phyloP scores from a whole-genome alignment of 2,888 invertebrate species.

The Bibio marci region DNA sequence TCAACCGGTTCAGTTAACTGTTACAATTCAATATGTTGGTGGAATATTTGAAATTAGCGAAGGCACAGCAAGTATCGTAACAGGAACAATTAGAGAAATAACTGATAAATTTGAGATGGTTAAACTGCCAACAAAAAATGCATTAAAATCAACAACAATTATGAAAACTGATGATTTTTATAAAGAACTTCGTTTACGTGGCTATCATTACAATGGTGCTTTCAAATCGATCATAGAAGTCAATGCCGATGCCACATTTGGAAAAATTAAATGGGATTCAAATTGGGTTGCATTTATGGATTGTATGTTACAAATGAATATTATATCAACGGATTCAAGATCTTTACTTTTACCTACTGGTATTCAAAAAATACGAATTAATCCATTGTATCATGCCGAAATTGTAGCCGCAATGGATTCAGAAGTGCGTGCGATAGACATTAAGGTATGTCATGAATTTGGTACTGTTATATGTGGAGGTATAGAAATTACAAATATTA shows the following conservation, averaged over 20 bases:
- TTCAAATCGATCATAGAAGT: conserved; percentile 21
- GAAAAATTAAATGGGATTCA: conserved; percentile 45
- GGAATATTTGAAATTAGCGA: conserved; percentile 49
- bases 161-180: conserved; percentile 48
- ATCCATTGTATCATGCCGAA: conserved; percentile 41
- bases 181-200: conserved; percentile 50
- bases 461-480: conserved; percentile 44
- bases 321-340: conserved; percentile 49
- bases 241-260: conserved; percentile 22
- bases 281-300: conserved; percentile 85
- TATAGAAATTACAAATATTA: conserved; percentile 52
- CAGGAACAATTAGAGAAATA: conserved; percentile 45
- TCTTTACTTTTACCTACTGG: conserved; percentile 59
- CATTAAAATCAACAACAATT: conserved; percentile 15
- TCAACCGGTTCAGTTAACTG: conserved; percentile 32
- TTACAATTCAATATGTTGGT: conserved; percentile 41
- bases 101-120: conserved; percentile 24
- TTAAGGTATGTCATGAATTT: conserved; percentile 18
- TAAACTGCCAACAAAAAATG: conserved; percentile 11
- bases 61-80: conserved; percentile 48
- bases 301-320: conserved; percentile 69
- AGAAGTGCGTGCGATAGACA: conserved; percentile 20
- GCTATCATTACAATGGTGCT: conserved; percentile 39
- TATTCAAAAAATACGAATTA: conserved; percentile 44
- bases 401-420: conserved; percentile 28